Base-by-base conservation (phyloP, 2,888 invertebrate species). In the Thymelicus sylvestris region DNA sequence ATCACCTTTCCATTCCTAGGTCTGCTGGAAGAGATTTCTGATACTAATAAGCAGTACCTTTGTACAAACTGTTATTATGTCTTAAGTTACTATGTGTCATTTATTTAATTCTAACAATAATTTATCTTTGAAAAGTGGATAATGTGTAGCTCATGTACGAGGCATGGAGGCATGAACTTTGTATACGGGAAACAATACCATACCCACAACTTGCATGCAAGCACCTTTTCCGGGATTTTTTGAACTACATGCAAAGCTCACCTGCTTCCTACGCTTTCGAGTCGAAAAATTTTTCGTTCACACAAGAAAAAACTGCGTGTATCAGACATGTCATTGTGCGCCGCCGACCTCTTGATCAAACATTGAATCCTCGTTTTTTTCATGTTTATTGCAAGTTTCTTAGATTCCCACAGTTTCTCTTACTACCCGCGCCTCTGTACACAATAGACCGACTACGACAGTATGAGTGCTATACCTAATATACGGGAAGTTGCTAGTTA, bases 331-430 rank as follows among this genome's bases (percentile, higher is more conserved):
- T 38, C 66, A 68, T 72, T 77, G 74, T 74, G 62, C 67, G 63
- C 57, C 52, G 72, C 55, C 55, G 61, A 15, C 15, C 61, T 31
- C 38, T 50, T 68, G 72, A 76, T 77, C 75, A 70, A 76, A 76
- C 74, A 76, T 75, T 73, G 72, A 73, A 74, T 75, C 74, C 71
- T 73, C 62, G 71, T 71, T 76, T 80, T 19, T 79, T 78, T 75
- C 66, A 65, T 63, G 31, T 39, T 67, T 62, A 64, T 68, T 60
- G 57, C 66, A 71, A 60, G 66, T 38, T 73, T 74, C 71, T 72
- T 73, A 65, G 66, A 70, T 86, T 89, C 89, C 81, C 89, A 89
- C 85, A 86, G 86, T 85, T 85, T 86, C 84, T 83, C 83, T 86
- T 86, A 83, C 2, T 19, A n/a, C 83, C 84, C 86, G 74, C 66